Evolutionary conservation across 2,888 invertebrate genomes (phyloP).

Genomic region (Pyrochroa serraticornis): DNA sequence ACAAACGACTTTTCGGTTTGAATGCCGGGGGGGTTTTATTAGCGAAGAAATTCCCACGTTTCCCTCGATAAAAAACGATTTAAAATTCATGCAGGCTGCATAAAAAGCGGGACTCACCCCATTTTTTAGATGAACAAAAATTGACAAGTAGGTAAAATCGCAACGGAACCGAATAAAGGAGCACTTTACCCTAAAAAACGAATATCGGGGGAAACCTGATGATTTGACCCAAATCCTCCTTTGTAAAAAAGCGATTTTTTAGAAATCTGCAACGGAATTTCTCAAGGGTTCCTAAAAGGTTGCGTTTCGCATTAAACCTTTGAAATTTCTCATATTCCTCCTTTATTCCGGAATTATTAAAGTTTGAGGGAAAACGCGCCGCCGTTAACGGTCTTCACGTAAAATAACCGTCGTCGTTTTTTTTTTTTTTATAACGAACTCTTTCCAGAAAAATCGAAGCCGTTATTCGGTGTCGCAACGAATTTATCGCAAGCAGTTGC

Average conservation of each 20-base stretch:
- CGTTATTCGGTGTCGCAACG: too few relatives aligned
- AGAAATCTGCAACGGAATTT: slow-evolving; percentile 51
- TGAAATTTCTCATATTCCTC: slow-evolving; percentile 31
- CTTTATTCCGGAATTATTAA: slow-evolving; percentile 8
- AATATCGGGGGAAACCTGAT: slow-evolving; percentile 44
- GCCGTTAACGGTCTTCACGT: slow-evolving; percentile 5
- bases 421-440: slow-evolving; percentile 26
- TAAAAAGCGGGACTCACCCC: slow-evolving; percentile 46
- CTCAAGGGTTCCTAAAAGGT: slow-evolving; percentile 49
- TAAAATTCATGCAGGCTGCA: slow-evolving; percentile 46
- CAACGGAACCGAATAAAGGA: slow-evolving; percentile 47
- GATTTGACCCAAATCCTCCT: slow-evolving; percentile 48
- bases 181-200: slow-evolving; percentile 52
- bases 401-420: slow-evolving; percentile 1
- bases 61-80: slow-evolving; percentile 36
- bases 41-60: slow-evolving; percentile 44
- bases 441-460: slow-evolving; percentile 4
- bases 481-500: too few relatives aligned
- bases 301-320: slow-evolving; percentile 39
- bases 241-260: slow-evolving; percentile 46
- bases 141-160: slow-evolving; percentile 52
- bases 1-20: slow-evolving; percentile 23
- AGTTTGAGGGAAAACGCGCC: slow-evolving; percentile 18
- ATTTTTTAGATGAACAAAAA: slow-evolving; percentile 43
- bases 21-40: slow-evolving; percentile 6